Evolutionary conservation across 1,140 invertebrate genomes (phyloP).

Genomic region (Drosophila prosaltans): DNA sequence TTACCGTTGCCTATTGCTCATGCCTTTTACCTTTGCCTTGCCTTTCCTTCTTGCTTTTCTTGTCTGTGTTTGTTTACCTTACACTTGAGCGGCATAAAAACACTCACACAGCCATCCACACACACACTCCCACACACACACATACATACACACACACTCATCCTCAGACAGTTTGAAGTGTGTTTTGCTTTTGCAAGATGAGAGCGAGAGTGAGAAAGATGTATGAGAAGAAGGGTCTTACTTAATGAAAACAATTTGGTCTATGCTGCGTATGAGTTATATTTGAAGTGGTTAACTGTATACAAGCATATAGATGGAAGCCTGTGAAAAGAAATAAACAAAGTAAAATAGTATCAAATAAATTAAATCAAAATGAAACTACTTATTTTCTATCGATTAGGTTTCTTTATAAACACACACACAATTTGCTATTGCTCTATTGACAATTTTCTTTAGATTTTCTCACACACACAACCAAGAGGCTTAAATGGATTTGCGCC

Average conservation of each 20-base stretch:
- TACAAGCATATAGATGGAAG: background rate
- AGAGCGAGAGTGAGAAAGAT: background rate
- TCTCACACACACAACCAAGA: too few species aligned
- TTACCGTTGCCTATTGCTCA: constrained; percentile 18
- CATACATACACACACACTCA: constrained; percentile 12
- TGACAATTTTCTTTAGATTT: too few species aligned
- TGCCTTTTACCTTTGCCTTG: constrained; percentile 36
- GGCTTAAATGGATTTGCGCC: too few species aligned
- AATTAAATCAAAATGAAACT: constrained; percentile 16
- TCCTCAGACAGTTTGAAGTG: constrained; percentile 70
- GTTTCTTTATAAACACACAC: background rate
- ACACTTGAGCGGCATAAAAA: constrained; percentile 68
- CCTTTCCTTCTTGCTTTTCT: constrained; percentile 28
- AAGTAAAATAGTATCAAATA: constrained; percentile 49
- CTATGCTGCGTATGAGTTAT: constrained; percentile 72
- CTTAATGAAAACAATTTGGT: constrained; percentile 74
- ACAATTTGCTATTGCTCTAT: too few species aligned
- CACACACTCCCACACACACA: constrained; percentile 22
- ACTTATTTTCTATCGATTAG: constrained; percentile 2
- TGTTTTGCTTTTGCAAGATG: constrained; percentile 43
- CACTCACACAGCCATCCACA: constrained; percentile 27
- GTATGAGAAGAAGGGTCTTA: constrained; percentile 9
- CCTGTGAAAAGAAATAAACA: background rate
- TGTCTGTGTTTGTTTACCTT: constrained; percentile 75
- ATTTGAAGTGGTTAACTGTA: constrained; percentile 48